phyloP scores from a whole-genome alignment of 2,888 invertebrate genomes.

The Pachycephus smyrnensis region DNA sequence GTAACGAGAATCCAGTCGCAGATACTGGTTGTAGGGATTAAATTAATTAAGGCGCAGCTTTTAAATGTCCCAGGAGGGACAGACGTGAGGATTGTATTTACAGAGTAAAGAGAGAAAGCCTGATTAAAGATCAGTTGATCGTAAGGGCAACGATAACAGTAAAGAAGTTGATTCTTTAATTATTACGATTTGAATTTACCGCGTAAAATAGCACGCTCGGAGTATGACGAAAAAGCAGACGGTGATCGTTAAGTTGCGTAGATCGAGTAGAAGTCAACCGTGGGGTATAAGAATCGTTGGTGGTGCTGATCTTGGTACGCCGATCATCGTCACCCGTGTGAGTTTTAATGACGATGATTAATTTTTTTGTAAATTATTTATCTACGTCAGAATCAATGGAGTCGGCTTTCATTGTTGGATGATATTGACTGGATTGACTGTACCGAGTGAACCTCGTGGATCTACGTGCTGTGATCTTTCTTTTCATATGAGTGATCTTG shows the following conservation, averaged over 20 bases:
- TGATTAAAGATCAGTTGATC: neutral
- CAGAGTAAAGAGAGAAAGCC: constrained; percentile 2
- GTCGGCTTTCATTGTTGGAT: neutral
- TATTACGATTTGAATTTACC: neutral
- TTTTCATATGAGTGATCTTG: constrained; percentile 23
- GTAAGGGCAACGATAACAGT: neutral
- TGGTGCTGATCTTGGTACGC: constrained; percentile 87
- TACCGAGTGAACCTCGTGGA: neutral
- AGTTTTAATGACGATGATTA: constrained; percentile 50
- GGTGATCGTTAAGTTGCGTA: constrained; percentile 79
- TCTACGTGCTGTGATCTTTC: neutral
- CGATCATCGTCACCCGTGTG: constrained; percentile 91
- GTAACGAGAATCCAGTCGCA: neutral
- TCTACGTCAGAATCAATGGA: neutral
- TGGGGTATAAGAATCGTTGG: constrained; percentile 92
- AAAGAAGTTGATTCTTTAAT: neutral
- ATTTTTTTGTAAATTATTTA: neutral
- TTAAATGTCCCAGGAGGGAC: neutral
- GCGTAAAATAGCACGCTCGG: neutral
- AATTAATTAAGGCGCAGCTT: neutral
- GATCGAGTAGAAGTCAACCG: constrained; percentile 78
- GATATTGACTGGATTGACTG: constrained; percentile 5
- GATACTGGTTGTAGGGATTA: constrained; percentile 9
- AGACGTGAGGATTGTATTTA: neutral
- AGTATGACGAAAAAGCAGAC: constrained; percentile 81